A percentile compares a stretch with the other conserved stretches of the same genome.
Evolutionary conservation across 2,797 vertebrate species (phyloP).

Genomic region (Xiphophorus birchmanni): DNA sequence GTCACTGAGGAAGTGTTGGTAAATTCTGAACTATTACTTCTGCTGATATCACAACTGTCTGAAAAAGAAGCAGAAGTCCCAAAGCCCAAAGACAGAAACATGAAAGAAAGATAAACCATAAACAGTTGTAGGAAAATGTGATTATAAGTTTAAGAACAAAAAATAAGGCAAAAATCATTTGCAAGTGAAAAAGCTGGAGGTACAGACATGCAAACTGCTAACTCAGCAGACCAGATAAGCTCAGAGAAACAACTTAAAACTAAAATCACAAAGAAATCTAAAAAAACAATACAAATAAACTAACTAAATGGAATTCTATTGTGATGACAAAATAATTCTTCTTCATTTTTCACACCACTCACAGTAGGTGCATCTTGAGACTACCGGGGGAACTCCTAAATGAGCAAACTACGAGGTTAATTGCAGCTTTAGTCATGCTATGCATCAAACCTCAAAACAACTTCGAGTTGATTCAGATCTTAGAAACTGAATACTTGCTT

Average conservation of each 20-base stretch:
- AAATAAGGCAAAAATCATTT: neutral
- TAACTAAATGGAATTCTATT: neutral
- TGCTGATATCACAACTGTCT: constrained; percentile 84
- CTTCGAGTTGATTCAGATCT: constrained; percentile 10
- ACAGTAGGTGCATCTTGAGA: constrained; percentile 15
- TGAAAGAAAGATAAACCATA: neutral
- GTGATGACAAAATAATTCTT: neutral
- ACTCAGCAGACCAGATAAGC: neutral
- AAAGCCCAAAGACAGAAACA: constrained; percentile 15
- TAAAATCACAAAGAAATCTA: neutral
- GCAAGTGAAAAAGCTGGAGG: constrained; percentile 6
- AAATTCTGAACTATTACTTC: constrained; percentile 87
- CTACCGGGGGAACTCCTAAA: constrained; percentile 50
- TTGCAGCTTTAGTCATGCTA: neutral
- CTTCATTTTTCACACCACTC: neutral
- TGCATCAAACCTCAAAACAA: constrained; percentile 5
- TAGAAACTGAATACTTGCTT: constrained; percentile 30
- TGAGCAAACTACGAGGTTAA: neutral
- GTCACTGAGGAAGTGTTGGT: constrained; percentile 86
- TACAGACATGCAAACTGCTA: constrained; percentile 1
- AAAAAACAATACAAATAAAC: neutral
- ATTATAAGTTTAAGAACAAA: neutral
- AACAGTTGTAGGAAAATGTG: neutral
- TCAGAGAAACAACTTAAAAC: neutral
- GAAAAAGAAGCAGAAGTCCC: constrained; percentile 69